Conservation (phyloP, 2,888 invertebrate species). For the Agonopterix heracliana region DNA sequence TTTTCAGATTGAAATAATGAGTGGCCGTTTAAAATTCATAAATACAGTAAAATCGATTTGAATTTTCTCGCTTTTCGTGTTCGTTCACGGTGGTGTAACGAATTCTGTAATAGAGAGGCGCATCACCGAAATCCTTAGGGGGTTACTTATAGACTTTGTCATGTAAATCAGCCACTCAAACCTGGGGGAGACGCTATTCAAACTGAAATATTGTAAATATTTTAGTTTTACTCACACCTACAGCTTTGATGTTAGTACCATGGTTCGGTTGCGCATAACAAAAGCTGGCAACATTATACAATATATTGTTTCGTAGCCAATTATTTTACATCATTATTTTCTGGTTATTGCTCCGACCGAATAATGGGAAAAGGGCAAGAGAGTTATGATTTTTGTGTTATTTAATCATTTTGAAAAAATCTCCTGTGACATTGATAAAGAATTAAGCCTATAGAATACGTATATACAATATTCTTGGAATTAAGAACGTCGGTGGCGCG, state of each 20-base stretch:
- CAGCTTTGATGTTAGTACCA: slow-evolving; percentile 20
- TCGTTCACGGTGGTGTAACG: slow-evolving; percentile 12
- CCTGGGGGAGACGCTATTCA: slow-evolving; percentile 43
- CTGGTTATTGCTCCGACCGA: slow-evolving; percentile 2
- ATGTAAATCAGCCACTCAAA: slow-evolving; percentile 64
- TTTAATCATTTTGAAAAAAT: too few relatives aligned
- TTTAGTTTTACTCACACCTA: slow-evolving; percentile 40
- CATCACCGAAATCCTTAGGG: slow-evolving; percentile 44
- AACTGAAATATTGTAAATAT: slow-evolving; percentile 62
- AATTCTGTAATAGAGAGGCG: slow-evolving; percentile 13
- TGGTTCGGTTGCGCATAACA: too few relatives aligned
- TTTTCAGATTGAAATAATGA: slow-evolving; percentile 16
- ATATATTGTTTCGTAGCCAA: too few relatives aligned
- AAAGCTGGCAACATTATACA: too few relatives aligned
- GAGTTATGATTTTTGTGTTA: too few relatives aligned
- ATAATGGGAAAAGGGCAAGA: too few relatives aligned
- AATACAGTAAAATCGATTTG: slow-evolving; percentile 23
- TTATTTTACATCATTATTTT: background rate
- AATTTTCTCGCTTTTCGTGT: slow-evolving; percentile 19
- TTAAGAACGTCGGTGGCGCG: too few relatives aligned
- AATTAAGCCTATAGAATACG: too few relatives aligned
- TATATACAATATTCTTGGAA: too few relatives aligned
- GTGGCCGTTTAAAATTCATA: slow-evolving; percentile 25
- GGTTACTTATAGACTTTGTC: slow-evolving; percentile 61
- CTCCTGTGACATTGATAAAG: too few relatives aligned